Evolutionary conservation across 2,113 vertebrate genomes (phyloP).

Genomic region (Microcebus lehilahytsara): DNA sequence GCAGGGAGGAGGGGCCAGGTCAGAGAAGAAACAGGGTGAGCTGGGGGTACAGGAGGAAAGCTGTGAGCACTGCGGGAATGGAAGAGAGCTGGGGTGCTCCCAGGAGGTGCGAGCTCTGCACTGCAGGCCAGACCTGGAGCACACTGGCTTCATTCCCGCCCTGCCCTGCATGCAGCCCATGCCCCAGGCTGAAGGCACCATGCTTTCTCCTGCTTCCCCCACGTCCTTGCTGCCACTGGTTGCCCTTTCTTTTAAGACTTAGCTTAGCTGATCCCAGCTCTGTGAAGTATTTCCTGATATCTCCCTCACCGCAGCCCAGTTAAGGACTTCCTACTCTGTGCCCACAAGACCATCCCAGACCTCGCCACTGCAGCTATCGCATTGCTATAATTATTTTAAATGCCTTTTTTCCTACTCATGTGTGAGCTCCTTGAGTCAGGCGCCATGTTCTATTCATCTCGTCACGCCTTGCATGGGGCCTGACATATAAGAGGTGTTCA

Average conservation of each 20-base stretch:
- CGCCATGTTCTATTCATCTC: slow-evolving; percentile 27
- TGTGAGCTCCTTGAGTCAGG: neutral
- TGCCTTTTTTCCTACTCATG: neutral
- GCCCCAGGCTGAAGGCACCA: rapidly evolving
- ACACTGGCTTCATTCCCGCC: neutral
- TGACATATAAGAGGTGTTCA: slow-evolving; percentile 37
- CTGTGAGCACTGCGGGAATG: neutral
- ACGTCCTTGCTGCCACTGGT: neutral
- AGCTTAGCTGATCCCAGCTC: neutral
- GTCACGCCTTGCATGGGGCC: neutral
- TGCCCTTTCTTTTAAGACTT: neutral
- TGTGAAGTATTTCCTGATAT: neutral
- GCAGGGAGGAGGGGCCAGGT: neutral
- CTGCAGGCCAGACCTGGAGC: neutral
- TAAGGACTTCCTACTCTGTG: neutral
- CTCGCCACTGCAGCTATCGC: neutral
- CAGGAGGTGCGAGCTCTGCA: neutral
- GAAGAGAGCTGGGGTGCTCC: neutral
- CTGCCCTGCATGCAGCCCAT: rapidly evolving
- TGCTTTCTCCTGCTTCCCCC: neutral
- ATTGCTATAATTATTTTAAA: neutral
- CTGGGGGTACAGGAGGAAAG: neutral
- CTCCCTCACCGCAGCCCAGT: too few relatives aligned
- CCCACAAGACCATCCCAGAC: neutral
- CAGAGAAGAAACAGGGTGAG: neutral